phyloP scores from a whole-genome alignment of 1,140 invertebrate species.

The Drosophila obscura region DNA sequence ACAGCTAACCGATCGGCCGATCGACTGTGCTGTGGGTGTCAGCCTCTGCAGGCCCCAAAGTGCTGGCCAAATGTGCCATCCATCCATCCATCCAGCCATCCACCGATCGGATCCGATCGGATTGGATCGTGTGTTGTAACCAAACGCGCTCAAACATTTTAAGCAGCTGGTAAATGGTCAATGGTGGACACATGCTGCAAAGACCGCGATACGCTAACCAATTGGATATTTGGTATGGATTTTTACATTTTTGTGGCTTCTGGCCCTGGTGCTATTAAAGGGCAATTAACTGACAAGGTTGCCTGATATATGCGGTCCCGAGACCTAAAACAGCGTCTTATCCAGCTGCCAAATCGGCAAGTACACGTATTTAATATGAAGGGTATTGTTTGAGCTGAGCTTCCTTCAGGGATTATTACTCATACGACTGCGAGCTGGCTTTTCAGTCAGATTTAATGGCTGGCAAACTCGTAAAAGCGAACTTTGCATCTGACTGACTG shows the following conservation, averaged over 20 bases:
- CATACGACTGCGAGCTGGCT: slow-evolving; percentile 30
- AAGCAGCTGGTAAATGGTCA: slow-evolving; percentile 42
- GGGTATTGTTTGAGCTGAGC: slow-evolving; percentile 10
- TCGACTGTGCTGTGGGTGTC: slow-evolving; percentile 50
- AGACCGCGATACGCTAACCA: slow-evolving; percentile 3
- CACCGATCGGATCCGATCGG: no score
- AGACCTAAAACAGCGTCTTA: slow-evolving; percentile 25
- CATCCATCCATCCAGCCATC: slow-evolving; percentile 40
- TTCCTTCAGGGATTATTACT: slow-evolving; percentile 29
- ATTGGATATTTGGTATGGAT: slow-evolving; percentile 17
- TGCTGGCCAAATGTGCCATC: slow-evolving; percentile 72
- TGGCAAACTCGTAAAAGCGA: slow-evolving; percentile 39
- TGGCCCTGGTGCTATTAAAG: slow-evolving; percentile 35
- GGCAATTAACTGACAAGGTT: slow-evolving; percentile 62
- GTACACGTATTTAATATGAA: slow-evolving; percentile 26
- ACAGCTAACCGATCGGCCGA: slow-evolving; percentile 38
- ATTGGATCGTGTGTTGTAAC: slow-evolving; percentile 60
- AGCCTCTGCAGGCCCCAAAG: not conserved
- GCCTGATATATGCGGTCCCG: slow-evolving; percentile 31
- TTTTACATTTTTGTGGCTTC: slow-evolving; percentile 27
- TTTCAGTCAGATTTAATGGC: slow-evolving; percentile 34
- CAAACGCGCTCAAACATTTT: slow-evolving; percentile 59
- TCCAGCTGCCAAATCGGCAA: slow-evolving; percentile 44
- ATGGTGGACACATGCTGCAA: slow-evolving; percentile 22
- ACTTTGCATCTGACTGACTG: slow-evolving; percentile 20